phyloP scores from a whole-genome alignment of 1,140 invertebrate species.

The Brachystomella parvula region DNA sequence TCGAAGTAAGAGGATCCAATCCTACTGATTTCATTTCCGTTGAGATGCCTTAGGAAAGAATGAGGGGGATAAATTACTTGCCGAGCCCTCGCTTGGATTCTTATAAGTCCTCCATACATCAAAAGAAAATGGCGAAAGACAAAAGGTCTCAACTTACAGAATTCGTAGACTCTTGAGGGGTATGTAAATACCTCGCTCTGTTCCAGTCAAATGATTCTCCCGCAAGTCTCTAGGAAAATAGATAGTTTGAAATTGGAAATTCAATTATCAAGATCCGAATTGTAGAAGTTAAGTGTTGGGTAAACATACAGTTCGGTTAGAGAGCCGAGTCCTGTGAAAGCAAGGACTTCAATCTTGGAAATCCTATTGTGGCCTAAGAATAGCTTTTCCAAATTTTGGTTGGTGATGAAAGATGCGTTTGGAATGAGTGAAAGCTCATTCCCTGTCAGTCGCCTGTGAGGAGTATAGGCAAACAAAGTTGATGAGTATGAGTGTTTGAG shows the following conservation, averaged over 20 bases:
- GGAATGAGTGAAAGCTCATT: not conserved
- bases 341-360: not conserved
- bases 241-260: not conserved
- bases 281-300: not conserved
- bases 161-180: not conserved
- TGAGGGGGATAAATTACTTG: not conserved
- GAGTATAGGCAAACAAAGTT: too few species aligned
- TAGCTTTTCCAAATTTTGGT: not conserved
- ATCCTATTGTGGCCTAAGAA: constrained; percentile 1
- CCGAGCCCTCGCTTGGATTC: not conserved
- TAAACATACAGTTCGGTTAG: not conserved
- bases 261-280: not conserved
- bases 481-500: too few species aligned
- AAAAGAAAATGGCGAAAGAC: not conserved
- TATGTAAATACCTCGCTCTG: not conserved
- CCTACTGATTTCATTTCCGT: not conserved
- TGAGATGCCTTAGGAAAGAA: not conserved
- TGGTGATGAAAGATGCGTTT: not conserved
- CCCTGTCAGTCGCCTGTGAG: constrained; percentile 2
- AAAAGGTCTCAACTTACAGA: not conserved
- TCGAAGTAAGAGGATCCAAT: not conserved
- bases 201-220: not conserved
- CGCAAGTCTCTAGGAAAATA: not conserved
- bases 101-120: not conserved
- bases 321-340: not conserved